Conservation (phyloP, 1,140 invertebrate genomes). For the Drosophila pseudoobscura region DNA sequence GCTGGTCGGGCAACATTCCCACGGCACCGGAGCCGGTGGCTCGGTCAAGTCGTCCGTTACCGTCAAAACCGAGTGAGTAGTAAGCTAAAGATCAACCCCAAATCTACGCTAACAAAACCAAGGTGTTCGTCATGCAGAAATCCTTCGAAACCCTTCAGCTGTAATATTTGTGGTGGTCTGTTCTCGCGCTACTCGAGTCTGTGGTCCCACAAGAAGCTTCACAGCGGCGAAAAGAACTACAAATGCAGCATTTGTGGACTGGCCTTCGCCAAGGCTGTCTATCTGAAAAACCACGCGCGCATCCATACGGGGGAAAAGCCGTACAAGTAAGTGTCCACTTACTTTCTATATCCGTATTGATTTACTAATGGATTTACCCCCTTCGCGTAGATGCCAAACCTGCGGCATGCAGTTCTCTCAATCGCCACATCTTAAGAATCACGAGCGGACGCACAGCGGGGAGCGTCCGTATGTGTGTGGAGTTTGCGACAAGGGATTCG, state of each 20-base stretch:
- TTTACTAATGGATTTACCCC: background rate
- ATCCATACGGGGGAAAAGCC: conserved; percentile 93
- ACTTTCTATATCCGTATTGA: background rate
- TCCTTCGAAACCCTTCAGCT: conserved; percentile 90
- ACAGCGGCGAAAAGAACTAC: conserved; percentile 94
- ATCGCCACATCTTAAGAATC: conserved; percentile 95
- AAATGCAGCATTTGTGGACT: conserved; percentile 96
- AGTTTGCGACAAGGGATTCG: conserved; percentile 95
- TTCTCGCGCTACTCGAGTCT: conserved; percentile 93
- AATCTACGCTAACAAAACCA: conserved; percentile 35
- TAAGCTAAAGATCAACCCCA: conserved; percentile 8
- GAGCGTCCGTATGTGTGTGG: conserved; percentile 96
- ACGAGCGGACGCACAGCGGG: conserved; percentile 95
- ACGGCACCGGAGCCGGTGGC: conserved; percentile 38
- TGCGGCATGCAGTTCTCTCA: conserved; percentile 95
- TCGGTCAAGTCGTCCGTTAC: conserved; percentile 62
- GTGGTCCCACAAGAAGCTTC: conserved; percentile 93
- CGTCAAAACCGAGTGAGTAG: conserved; percentile 78
- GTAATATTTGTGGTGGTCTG: conserved; percentile 92
- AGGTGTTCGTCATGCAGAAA: conserved; percentile 56
- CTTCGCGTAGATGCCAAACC: conserved; percentile 87
- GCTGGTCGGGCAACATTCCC: conserved; percentile 86
- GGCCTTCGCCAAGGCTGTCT: conserved; percentile 95
- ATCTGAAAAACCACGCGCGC: conserved; percentile 95
- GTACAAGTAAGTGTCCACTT: conserved; percentile 86